phyloP scores from a whole-genome alignment of 2,797 vertebrate genomes.

The Myripristis jacobus region DNA sequence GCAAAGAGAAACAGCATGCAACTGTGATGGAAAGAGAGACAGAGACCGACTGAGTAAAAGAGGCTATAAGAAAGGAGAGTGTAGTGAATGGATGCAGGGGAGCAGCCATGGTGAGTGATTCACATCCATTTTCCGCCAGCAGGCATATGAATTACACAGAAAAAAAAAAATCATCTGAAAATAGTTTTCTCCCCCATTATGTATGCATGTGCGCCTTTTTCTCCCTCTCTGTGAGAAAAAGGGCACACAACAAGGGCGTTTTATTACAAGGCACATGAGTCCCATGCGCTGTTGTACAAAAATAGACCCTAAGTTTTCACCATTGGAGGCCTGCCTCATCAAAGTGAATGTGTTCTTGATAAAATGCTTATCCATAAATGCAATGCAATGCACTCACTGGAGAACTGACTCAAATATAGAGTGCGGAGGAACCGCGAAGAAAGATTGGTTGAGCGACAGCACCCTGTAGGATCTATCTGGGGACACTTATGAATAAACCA shows the following conservation, averaged over 20 bases:
- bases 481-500: conserved; percentile 65
- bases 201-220: conserved; percentile 72
- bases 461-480: conserved; percentile 49
- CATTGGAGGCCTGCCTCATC: conserved; percentile 62
- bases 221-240: conserved; percentile 64
- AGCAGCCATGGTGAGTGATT: conserved; percentile 63
- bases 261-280: conserved; percentile 72
- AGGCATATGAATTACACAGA: conserved; percentile 69
- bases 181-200: conserved; percentile 69
- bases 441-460: conserved; percentile 59
- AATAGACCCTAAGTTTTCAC: conserved; percentile 73
- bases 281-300: conserved; percentile 62
- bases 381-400: conserved; percentile 19
- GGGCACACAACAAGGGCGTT: conserved; percentile 71
- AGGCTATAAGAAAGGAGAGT: conserved; percentile 35
- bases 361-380: conserved; percentile 75
- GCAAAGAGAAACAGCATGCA: neutral
- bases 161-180: conserved; percentile 60
- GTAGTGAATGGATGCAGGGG: conserved; percentile 62
- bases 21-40: conserved; percentile 8
- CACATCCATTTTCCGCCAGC: conserved; percentile 73
- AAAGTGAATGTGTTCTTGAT: conserved; percentile 67
- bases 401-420: conserved; percentile 42
- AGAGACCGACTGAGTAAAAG: conserved; percentile 45
- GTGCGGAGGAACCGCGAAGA: conserved; percentile 52